Percentiles rank a stretch among this genome's conserved stretches.
Conservation (phyloP, 2,113 vertebrate genomes). For the Isurus oxyrinchus region DNA sequence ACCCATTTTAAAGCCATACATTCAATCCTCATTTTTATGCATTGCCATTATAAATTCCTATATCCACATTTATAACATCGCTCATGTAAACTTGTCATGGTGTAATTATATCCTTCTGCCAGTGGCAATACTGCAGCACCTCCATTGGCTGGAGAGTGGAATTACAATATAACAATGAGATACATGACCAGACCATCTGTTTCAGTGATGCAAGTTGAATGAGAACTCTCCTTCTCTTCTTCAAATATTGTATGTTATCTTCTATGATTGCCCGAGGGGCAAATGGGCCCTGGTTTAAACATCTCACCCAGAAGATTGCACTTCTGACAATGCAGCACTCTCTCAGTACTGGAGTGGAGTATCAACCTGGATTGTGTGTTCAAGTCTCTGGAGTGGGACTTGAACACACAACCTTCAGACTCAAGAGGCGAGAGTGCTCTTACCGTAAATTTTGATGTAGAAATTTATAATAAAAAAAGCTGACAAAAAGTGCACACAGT, state of each 20-base stretch:
- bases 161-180: background rate
- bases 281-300: background rate
- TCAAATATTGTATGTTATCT: background rate
- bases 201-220: background rate
- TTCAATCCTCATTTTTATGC: background rate
- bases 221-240: background rate
- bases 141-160: background rate
- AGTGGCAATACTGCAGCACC: background rate
- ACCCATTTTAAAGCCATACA: background rate
- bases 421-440: background rate
- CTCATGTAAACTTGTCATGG: background rate
- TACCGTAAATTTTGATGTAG: background rate
- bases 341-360: background rate
- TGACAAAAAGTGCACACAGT: background rate
- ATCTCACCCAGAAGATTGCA: background rate
- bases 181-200: background rate
- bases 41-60: background rate
- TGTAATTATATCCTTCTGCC: background rate
- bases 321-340: background rate
- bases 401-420: background rate
- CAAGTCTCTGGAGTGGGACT: background rate
- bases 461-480: background rate
- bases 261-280: background rate
- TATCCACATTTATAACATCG: background rate
- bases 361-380: background rate